Percentiles rank a stretch among this genome's conserved stretches.
phyloP scores from a whole-genome alignment of 2,797 vertebrate species.

The Rhinophrynus dorsalis region DNA sequence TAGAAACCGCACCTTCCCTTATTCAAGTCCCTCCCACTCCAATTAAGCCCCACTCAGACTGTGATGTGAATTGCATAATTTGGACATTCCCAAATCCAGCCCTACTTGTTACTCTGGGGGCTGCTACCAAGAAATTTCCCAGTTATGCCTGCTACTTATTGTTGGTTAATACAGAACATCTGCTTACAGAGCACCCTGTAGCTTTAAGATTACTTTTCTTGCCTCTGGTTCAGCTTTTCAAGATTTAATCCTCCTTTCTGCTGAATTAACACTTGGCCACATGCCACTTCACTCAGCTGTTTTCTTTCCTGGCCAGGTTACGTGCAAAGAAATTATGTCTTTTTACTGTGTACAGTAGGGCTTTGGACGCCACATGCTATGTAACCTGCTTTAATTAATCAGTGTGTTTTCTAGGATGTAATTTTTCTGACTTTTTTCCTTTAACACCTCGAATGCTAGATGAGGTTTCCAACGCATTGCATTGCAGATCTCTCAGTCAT shows the following conservation, averaged over 20 bases:
- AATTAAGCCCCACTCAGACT: too few relatives aligned
- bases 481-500: too few relatives aligned
- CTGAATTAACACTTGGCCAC: slow-evolving; percentile 59
- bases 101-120: too few relatives aligned
- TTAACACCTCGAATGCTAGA: too few relatives aligned
- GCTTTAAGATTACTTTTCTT: slow-evolving; percentile 38
- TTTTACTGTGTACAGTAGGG: slow-evolving; percentile 45
- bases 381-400: slow-evolving; percentile 55
- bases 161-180: too few relatives aligned
- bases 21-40: too few relatives aligned
- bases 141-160: too few relatives aligned
- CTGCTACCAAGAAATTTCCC: too few relatives aligned
- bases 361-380: slow-evolving; percentile 52
- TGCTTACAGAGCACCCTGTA: accelerated
- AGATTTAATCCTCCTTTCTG: slow-evolving; percentile 55
- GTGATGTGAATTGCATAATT: too few relatives aligned
- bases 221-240: slow-evolving; percentile 46
- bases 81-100: too few relatives aligned
- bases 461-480: too few relatives aligned
- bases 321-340: slow-evolving; percentile 60
- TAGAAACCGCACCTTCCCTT: too few relatives aligned
- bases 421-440: slow-evolving; percentile 47
- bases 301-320: slow-evolving; percentile 59
- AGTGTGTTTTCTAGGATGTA: background rate
- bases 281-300: slow-evolving; percentile 62